phyloP scores from a whole-genome alignment of 2,888 invertebrate species.

The Diadegma fenestrale region DNA sequence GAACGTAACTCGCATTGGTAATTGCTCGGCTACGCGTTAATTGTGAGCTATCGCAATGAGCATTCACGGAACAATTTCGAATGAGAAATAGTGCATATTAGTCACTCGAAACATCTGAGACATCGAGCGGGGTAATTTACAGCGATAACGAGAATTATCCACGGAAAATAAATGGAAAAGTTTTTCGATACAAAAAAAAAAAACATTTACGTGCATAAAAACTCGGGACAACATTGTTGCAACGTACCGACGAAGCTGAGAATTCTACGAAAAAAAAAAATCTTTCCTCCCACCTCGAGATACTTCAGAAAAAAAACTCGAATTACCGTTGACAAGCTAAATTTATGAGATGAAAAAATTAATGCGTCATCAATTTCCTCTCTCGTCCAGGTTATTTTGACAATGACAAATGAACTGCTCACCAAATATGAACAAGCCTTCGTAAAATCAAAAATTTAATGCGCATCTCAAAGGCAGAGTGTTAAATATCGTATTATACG shows the following conservation, averaged over 20 bases:
- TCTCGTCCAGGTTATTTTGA: neutral
- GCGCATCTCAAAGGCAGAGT: neutral
- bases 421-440: neutral
- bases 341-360: neutral
- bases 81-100: neutral
- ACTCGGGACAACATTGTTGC: neutral
- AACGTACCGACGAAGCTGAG: neutral
- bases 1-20: neutral
- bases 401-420: neutral
- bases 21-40: neutral
- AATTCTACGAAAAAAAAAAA: neutral
- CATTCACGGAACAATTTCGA: neutral
- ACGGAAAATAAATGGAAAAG: neutral
- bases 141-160: neutral
- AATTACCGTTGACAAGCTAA: neutral
- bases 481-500: conserved; percentile 2
- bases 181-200: neutral
- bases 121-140: neutral
- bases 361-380: neutral
- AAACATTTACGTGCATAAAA: neutral
- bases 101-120: neutral
- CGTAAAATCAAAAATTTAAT: neutral
- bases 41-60: conserved; percentile 7
- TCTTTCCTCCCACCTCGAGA: neutral
- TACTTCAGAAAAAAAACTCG: neutral